A percentile compares a stretch with the other conserved stretches of the same genome.
These are phyloP conservation scores for Phanerotoma sp. DNA, from an alignment of 2,888 invertebrate genomes.

Conservation along the genomic window DNA sequence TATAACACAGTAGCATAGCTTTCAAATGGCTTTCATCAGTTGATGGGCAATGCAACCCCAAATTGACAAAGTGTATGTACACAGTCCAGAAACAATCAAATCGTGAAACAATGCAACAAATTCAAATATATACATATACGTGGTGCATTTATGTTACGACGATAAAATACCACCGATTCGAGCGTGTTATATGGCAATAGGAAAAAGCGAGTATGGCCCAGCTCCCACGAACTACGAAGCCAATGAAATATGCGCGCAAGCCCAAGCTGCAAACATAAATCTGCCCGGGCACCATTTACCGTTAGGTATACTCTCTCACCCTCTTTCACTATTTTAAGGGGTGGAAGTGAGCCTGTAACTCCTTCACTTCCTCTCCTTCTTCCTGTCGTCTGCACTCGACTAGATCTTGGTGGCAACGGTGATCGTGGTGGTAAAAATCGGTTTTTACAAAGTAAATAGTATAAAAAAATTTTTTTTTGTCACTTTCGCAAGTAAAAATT, in stretches of 20 bases:
- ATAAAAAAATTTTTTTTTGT: too few relatives aligned
- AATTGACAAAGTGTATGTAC: conserved; percentile 1
- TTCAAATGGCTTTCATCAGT: conserved; percentile 21
- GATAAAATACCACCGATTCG: conserved; percentile 38
- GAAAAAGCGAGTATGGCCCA: conserved; percentile 37
- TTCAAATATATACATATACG: conserved; percentile 13
- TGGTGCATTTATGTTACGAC: conserved; percentile 26
- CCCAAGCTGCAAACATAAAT: conserved; percentile 41
- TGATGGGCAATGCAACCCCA: conserved; percentile 19
- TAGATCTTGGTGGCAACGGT: background rate
- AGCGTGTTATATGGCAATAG: conserved; percentile 36
- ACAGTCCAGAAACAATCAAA: conserved; percentile 9
- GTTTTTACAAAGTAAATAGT: too few relatives aligned
- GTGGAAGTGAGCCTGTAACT: conserved; percentile 6
- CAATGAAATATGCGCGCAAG: conserved; percentile 38
- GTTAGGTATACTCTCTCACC: conserved; percentile 23
- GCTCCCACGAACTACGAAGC: conserved; percentile 33
- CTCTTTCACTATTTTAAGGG: background rate
- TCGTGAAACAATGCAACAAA: conserved; percentile 9
- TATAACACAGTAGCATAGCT: too few relatives aligned
- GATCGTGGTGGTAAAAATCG: too few relatives aligned
- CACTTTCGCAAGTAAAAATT: too few relatives aligned
- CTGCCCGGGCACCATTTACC: conserved; percentile 34
- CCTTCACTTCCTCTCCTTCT: conserved; percentile 15
- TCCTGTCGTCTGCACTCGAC: conserved; percentile 2